Percentiles rank a stretch among this genome's conserved stretches.
phyloP scores from a whole-genome alignment of 2,888 invertebrate genomes.

The Sycophila texana region DNA sequence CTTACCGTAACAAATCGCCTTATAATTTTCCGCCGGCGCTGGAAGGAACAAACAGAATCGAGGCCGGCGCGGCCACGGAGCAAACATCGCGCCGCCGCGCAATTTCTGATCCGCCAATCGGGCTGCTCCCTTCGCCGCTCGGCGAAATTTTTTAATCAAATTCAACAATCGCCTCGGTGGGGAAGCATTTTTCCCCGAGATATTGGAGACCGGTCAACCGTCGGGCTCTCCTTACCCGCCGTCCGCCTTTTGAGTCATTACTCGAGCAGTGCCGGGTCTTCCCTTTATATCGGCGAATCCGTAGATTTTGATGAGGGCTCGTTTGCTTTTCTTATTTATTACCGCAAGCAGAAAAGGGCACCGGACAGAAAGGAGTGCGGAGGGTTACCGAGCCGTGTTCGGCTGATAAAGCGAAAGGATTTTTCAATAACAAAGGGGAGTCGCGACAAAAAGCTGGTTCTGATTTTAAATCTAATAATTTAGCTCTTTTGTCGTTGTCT shows the following conservation, averaged over 20 bases:
- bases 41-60: too few relatives aligned
- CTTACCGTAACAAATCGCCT: too few relatives aligned
- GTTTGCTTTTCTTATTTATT: constrained; percentile 42
- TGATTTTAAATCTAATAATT: too few relatives aligned
- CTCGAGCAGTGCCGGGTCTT: constrained; percentile 1
- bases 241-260: constrained; percentile 39
- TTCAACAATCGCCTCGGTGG: not conserved
- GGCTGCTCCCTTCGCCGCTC: too few relatives aligned
- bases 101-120: not conserved
- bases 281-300: constrained; percentile 39
- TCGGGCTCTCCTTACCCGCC: not conserved
- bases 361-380: not conserved
- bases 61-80: too few relatives aligned
- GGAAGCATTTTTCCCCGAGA: not conserved
- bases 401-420: constrained; percentile 14
- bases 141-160: too few relatives aligned
- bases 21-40: too few relatives aligned
- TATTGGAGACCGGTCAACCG: not conserved
- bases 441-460: not conserved
- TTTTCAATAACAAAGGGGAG: constrained; percentile 15
- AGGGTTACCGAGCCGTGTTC: not conserved
- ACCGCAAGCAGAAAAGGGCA: not conserved
- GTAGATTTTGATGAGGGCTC: constrained; percentile 33
- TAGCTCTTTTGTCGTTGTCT: too few relatives aligned
- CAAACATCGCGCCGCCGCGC: too few relatives aligned